phyloP scores from a whole-genome alignment of 2,888 invertebrate species.

The Carcina quercana region DNA sequence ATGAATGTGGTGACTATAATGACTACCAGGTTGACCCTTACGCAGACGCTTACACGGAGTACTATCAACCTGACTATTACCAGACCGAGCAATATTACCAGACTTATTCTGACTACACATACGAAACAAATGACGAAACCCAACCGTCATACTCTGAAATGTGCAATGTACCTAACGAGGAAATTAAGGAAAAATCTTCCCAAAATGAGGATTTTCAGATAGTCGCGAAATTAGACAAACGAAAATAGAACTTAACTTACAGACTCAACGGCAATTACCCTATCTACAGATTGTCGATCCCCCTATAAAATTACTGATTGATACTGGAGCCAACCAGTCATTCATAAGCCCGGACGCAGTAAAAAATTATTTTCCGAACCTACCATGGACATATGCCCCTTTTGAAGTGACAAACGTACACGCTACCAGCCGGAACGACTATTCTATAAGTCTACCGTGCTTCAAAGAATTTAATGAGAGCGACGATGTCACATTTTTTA shows the following conservation, averaged over 20 bases:
- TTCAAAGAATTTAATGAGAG: constrained; percentile 3
- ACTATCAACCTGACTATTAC: no score
- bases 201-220: not conserved
- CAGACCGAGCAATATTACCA: no score
- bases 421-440: constrained; percentile 4
- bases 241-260: constrained; percentile 14
- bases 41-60: no score
- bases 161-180: no score
- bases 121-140: no score
- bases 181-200: no score
- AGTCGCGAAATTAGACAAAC: not conserved
- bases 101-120: no score
- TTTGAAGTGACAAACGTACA: constrained; percentile 14
- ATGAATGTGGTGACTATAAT: constrained; percentile 13
- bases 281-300: constrained; percentile 11
- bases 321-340: constrained; percentile 8
- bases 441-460: not conserved
- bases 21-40: no score
- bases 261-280: constrained; percentile 13
- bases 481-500: constrained; percentile 4
- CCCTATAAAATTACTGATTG: constrained; percentile 13
- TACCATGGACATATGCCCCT: constrained; percentile 6
- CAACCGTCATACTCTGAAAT: no score
- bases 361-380: no score
- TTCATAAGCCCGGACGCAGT: no score